phyloP scores from a whole-genome alignment of 1,140 invertebrate genomes.

The Oedothorax gibbosus region DNA sequence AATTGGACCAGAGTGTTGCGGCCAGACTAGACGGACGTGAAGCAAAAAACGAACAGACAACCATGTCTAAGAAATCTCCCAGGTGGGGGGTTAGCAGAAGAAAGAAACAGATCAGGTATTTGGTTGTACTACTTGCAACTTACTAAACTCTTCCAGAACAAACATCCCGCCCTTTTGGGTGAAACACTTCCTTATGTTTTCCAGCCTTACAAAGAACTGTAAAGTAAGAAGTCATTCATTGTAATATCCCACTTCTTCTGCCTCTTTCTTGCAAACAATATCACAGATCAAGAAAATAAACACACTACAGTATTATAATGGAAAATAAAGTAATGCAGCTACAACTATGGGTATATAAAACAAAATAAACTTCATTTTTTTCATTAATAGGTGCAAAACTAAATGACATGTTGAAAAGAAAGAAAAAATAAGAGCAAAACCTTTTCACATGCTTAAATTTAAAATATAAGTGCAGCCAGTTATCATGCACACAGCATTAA shows the following conservation, averaged over 20 bases:
- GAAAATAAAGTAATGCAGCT: too few relatives aligned
- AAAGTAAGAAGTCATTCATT: conserved; percentile 71
- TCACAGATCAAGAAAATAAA: neutral
- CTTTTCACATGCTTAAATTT: too few relatives aligned
- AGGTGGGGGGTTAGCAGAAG: conserved; percentile 59
- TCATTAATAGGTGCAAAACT: too few relatives aligned
- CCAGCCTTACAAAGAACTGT: conserved; percentile 99
- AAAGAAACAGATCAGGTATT: conserved; percentile 61
- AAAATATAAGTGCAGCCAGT: too few relatives aligned
- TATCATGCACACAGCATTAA: too few relatives aligned
- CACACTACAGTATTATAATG: too few relatives aligned
- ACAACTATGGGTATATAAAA: too few relatives aligned
- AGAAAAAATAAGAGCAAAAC: too few relatives aligned
- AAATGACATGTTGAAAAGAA: too few relatives aligned
- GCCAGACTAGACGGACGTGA: conserved; percentile 59
- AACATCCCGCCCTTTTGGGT: conserved; percentile 99
- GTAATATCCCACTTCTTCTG: conserved; percentile 52
- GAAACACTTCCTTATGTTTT: conserved; percentile 99
- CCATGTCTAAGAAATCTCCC: conserved; percentile 44
- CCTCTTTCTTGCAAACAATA: conserved; percentile 58
- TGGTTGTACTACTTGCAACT: conserved; percentile 72
- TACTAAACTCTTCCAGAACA: conserved; percentile 98
- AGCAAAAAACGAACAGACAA: conserved; percentile 61
- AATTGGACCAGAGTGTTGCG: neutral
- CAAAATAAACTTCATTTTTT: too few relatives aligned